A percentile compares a stretch with the other conserved stretches of the same genome.
phyloP scores from a whole-genome alignment of 2,888 invertebrate species.

The Sinelater perroti region DNA sequence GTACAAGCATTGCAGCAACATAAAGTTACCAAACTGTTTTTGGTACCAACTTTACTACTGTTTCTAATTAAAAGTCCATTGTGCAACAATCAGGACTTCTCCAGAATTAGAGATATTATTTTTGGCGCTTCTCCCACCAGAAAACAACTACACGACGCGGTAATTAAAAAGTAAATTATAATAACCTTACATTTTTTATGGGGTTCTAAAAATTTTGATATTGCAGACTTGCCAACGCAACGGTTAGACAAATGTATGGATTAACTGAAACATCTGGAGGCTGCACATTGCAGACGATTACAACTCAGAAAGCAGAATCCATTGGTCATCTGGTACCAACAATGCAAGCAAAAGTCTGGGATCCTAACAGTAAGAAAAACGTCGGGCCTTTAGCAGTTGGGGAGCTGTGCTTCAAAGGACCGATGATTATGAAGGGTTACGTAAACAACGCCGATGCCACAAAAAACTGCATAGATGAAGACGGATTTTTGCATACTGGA shows the following conservation, averaged over 20 bases:
- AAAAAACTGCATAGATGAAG: conserved; percentile 67
- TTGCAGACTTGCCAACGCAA: not conserved
- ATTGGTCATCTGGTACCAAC: conserved; percentile 70
- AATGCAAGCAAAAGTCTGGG: conserved; percentile 65
- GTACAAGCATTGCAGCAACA: conserved; percentile 62
- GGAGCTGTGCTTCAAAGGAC: conserved; percentile 83
- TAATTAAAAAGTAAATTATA: conserved; percentile 26
- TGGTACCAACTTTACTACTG: conserved; percentile 65
- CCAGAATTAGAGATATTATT: conserved; percentile 70
- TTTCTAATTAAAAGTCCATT: conserved; percentile 81
- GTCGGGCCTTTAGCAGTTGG: conserved; percentile 72
- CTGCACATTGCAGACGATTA: not conserved
- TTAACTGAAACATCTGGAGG: not conserved
- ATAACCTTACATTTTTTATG: not conserved
- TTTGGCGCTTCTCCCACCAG: conserved; percentile 79
- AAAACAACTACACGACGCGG: conserved; percentile 65
- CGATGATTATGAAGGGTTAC: conserved; percentile 73
- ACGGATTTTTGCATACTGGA: conserved; percentile 80
- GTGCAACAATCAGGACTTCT: conserved; percentile 75
- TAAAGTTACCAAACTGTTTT: conserved; percentile 45
- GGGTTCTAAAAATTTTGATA: not conserved
- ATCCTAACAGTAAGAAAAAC: conserved; percentile 66
- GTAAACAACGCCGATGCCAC: conserved; percentile 64
- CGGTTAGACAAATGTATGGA: conserved; percentile 9
- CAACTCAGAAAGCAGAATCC: not conserved